Conservation (phyloP, 2,888 invertebrate genomes). For the Merodon equestris region DNA sequence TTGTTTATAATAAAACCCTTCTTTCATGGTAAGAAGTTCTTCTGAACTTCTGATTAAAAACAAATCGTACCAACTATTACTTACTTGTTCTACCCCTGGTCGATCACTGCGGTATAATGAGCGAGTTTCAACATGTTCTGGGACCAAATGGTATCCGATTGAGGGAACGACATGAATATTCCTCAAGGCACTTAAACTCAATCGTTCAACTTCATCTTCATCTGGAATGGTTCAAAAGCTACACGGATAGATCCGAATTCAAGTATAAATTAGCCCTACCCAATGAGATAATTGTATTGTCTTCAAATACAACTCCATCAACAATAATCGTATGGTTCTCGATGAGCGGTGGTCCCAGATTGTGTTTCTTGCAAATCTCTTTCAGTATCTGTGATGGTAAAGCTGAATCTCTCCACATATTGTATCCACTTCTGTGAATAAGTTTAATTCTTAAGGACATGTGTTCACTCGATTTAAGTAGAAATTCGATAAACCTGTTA, state of each 20-base stretch:
- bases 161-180: constrained; percentile 88
- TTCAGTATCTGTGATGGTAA: constrained; percentile 87
- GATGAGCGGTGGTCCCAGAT: constrained; percentile 82
- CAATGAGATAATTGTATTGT: constrained; percentile 74
- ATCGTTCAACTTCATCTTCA: constrained; percentile 84
- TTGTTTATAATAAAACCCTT: too few relatives aligned
- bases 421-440: constrained; percentile 82
- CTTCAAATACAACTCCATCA: constrained; percentile 77
- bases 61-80: background rate
- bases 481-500: constrained; percentile 80
- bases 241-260: too few relatives aligned
- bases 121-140: constrained; percentile 95
- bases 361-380: constrained; percentile 84
- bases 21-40: too few relatives aligned
- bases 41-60: too few relatives aligned
- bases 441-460: too few relatives aligned
- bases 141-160: constrained; percentile 88
- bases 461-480: too few relatives aligned
- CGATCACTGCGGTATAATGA: constrained; percentile 86
- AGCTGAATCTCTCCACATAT: constrained; percentile 87
- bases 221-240: constrained; percentile 73
- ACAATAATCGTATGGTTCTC: constrained; percentile 80
- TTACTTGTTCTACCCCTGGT: constrained; percentile 87
- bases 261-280: too few relatives aligned
- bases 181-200: constrained; percentile 87